phyloP scores from a whole-genome alignment of 2,888 invertebrate species.

The Xanthorhoe designata region DNA sequence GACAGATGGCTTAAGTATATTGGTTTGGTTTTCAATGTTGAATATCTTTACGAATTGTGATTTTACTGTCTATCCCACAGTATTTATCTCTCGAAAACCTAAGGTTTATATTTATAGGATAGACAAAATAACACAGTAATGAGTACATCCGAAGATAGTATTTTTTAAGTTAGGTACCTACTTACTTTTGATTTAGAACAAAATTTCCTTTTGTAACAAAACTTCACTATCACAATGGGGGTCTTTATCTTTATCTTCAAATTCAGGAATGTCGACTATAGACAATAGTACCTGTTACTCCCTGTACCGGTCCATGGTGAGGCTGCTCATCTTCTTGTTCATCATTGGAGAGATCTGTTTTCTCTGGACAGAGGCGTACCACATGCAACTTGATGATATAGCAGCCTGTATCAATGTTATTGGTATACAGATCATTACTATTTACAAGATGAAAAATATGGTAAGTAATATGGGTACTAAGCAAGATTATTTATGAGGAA shows the following conservation, averaged over 20 bases:
- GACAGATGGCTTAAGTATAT: neutral
- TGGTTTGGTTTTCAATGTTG: too few species aligned
- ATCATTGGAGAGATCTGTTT: slow-evolving; percentile 62
- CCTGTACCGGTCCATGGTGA: slow-evolving; percentile 57
- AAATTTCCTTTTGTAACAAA: too few species aligned
- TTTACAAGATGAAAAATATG: slow-evolving; percentile 65
- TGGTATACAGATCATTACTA: slow-evolving; percentile 63
- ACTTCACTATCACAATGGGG: too few species aligned
- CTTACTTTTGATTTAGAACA: too few species aligned
- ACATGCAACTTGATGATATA: slow-evolving; percentile 55
- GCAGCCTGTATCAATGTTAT: slow-evolving; percentile 63
- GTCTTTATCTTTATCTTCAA: neutral
- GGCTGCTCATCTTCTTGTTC: slow-evolving; percentile 50
- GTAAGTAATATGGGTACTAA: slow-evolving; percentile 51
- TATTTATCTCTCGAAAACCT: too few species aligned
- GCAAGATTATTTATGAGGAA: too few species aligned
- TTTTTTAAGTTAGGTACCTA: too few species aligned
- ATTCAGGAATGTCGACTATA: slow-evolving; percentile 55
- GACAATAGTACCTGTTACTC: slow-evolving; percentile 57
- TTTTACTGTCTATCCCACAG: too few species aligned
- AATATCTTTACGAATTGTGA: too few species aligned
- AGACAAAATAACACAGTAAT: too few species aligned
- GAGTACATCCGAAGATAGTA: too few species aligned
- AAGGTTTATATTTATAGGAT: too few species aligned
- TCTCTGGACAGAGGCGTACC: slow-evolving; percentile 49